A percentile compares a stretch with the other conserved stretches of the same genome.
Conservation (phyloP, 2,888 invertebrate species). For the Eupithecia centaureata region DNA sequence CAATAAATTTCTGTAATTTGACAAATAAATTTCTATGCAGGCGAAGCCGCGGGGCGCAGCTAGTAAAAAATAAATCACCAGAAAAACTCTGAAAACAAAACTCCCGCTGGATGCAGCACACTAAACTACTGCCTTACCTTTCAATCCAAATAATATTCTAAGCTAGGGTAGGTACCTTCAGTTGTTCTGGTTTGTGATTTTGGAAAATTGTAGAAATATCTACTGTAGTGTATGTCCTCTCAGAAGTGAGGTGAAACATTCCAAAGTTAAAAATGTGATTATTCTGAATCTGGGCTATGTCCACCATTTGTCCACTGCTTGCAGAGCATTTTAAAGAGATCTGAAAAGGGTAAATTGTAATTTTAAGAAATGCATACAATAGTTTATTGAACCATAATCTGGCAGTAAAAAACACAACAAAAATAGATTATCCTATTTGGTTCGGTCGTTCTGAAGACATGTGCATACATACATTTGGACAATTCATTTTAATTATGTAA, state of each 20-base stretch:
- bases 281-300: slow-evolving; percentile 42
- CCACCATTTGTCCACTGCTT: slow-evolving; percentile 38
- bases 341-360: slow-evolving; percentile 28
- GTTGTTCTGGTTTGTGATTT: slow-evolving; percentile 30
- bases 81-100: neutral
- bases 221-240: slow-evolving; percentile 44
- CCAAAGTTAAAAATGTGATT: slow-evolving; percentile 48
- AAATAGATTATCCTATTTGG: no score
- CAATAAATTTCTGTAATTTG: no score
- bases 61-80: neutral
- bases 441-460: no score
- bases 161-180: slow-evolving; percentile 40
- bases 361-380: slow-evolving; percentile 15
- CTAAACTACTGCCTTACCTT: neutral
- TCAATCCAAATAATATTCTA: neutral
- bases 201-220: slow-evolving; percentile 48
- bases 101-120: neutral
- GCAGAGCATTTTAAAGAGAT: slow-evolving; percentile 40
- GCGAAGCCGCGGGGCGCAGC: no score
- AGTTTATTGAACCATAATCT: no score
- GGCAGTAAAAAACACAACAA: no score
- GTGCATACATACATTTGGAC: no score
- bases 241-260: slow-evolving; percentile 41
- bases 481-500: no score
- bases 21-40: no score